These are phyloP conservation scores for Chiloscyllium plagiosum DNA, from an alignment of 2,113 vertebrate genomes.

Conservation along the genomic window DNA sequence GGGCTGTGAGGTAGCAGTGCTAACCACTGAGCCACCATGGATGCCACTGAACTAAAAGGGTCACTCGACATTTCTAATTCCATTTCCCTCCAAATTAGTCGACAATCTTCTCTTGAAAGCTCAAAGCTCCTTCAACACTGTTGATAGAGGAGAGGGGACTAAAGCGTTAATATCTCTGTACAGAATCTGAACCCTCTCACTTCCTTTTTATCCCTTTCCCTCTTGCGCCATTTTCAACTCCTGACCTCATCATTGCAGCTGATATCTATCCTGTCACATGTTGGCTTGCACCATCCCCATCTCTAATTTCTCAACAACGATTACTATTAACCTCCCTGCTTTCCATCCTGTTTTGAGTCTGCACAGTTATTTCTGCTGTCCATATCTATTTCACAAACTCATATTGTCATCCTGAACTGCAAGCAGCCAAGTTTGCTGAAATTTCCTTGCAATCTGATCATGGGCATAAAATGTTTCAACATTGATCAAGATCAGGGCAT, in stretches of 20 bases:
- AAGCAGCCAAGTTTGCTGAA: neutral
- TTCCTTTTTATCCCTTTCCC: neutral
- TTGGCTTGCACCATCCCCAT: neutral
- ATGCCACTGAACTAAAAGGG: neutral
- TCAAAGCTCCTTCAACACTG: neutral
- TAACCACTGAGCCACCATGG: no score
- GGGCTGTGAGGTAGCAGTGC: no score
- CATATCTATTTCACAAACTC: neutral
- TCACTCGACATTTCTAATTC: neutral
- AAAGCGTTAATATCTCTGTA: neutral
- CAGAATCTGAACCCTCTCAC: neutral
- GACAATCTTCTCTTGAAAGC: neutral
- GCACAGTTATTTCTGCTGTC: neutral
- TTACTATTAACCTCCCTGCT: neutral
- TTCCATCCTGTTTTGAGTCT: neutral
- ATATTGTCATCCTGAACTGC: neutral
- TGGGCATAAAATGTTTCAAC: neutral
- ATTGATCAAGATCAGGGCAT: neutral
- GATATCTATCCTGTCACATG: neutral
- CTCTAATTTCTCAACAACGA: neutral
- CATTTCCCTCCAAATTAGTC: neutral
- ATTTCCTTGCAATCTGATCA: neutral
- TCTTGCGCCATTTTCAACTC: neutral
- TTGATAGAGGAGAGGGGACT: neutral
- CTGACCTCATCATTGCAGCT: neutral